A percentile compares a stretch with the other conserved stretches of the same genome.
These are phyloP conservation scores for Sebastes matsubarae DNA, from an alignment of 2,797 vertebrate genomes.

Conservation along the genomic window DNA sequence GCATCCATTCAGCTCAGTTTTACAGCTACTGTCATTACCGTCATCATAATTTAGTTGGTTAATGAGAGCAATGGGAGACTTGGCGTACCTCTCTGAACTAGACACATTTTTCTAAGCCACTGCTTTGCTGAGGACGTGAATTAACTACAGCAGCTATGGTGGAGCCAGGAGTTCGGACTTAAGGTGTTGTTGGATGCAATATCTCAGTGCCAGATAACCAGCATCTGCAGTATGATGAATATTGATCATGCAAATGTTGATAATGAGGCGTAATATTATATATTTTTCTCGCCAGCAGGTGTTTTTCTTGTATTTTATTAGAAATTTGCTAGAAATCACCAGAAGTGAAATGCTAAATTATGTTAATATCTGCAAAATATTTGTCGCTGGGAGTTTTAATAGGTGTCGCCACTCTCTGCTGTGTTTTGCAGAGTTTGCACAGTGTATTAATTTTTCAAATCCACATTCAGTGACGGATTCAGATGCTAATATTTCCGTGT, in stretches of 20 bases:
- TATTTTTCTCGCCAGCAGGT: not conserved
- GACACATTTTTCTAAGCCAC: constrained; percentile 9
- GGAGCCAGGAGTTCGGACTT: not conserved
- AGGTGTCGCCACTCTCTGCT: not conserved
- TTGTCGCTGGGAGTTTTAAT: not conserved
- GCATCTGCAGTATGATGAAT: constrained; percentile 1
- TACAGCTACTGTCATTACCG: constrained; percentile 19
- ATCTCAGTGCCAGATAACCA: not conserved
- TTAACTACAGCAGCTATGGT: not conserved
- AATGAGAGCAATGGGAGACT: constrained; percentile 31
- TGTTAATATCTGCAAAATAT: not conserved
- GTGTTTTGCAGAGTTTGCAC: not conserved
- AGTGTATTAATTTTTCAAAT: not conserved
- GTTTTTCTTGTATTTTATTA: constrained; percentile 21
- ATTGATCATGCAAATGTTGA: constrained; percentile 17
- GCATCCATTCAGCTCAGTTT: not conserved
- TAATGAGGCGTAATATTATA: not conserved
- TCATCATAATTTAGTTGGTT: constrained; percentile 25
- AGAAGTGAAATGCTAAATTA: constrained; percentile 1
- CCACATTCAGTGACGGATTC: not conserved
- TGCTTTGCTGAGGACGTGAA: not conserved
- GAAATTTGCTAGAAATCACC: not conserved
- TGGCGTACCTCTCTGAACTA: constrained; percentile 20
- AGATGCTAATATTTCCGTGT: constrained; percentile 19
- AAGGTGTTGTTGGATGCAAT: not conserved